A percentile compares a stretch with the other conserved stretches of the same genome.
These are phyloP conservation scores for Cabera pusaria DNA, from an alignment of 2,888 invertebrate species.

Conservation along the genomic window DNA sequence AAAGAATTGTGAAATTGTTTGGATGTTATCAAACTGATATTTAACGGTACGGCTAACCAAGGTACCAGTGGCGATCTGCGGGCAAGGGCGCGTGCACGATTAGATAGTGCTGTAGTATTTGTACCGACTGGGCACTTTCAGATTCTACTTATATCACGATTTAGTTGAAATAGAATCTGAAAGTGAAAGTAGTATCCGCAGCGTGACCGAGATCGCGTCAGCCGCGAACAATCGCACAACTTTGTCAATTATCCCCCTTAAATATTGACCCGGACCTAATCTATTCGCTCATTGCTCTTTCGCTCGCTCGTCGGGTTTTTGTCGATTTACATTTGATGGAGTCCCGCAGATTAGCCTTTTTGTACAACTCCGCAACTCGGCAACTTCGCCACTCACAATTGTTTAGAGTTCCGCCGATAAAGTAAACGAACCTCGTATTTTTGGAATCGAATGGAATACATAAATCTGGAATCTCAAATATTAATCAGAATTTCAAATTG, in stretches of 20 bases:
- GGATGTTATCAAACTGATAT: no score
- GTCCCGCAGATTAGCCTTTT: conserved; percentile 43
- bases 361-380: conserved; percentile 35
- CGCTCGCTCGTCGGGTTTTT: conserved; percentile 41
- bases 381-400: conserved; percentile 15
- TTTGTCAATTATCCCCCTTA: conserved; percentile 51
- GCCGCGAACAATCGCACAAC: conserved; percentile 33
- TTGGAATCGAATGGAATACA: conserved; percentile 12
- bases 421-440: conserved; percentile 11
- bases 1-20: no score
- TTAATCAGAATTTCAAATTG: conserved; percentile 4
- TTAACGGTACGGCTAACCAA: no score
- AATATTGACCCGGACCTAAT: conserved; percentile 50
- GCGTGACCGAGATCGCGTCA: no score
- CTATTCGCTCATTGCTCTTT: conserved; percentile 52
- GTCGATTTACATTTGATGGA: conserved; percentile 49
- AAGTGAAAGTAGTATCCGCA: no score
- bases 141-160: no score
- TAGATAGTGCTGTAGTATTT: no score
- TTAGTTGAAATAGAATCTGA: no score
- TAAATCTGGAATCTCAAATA: no score
- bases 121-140: no score
- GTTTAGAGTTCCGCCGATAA: conserved; percentile 22
- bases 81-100: not conserved
- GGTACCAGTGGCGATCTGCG: conserved; percentile 1